phyloP scores from a whole-genome alignment of 1,140 invertebrate species.

The Caenorhabditis remanei region DNA sequence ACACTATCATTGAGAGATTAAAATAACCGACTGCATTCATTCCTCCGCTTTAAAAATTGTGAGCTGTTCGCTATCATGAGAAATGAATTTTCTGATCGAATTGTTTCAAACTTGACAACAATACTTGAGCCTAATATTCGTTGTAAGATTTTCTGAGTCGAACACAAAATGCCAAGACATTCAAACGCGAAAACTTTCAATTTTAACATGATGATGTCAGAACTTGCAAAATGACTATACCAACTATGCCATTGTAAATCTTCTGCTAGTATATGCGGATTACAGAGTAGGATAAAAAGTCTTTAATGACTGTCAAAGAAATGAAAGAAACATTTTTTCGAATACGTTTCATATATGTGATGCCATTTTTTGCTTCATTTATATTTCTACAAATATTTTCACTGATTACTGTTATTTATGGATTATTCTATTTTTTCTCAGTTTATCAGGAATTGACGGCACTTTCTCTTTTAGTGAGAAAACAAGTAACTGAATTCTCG shows the following conservation, averaged over 20 bases:
- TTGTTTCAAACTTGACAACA: too few species aligned
- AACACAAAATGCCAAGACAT: too few species aligned
- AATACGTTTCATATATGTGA: background rate
- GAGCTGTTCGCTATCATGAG: background rate
- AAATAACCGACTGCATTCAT: too few species aligned
- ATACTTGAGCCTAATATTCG: too few species aligned
- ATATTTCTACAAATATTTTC: background rate
- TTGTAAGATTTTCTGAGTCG: too few species aligned
- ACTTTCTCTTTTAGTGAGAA: background rate
- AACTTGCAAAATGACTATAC: conserved; percentile 3
- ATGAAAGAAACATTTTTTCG: background rate
- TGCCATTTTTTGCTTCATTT: background rate
- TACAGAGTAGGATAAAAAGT: background rate
- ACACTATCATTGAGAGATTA: too few species aligned
- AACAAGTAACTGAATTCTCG: conserved; percentile 13
- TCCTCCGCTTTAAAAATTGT: background rate
- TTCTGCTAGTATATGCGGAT: conserved; percentile 23
- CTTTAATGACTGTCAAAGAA: background rate
- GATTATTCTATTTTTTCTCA: background rate
- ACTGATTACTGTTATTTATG: background rate
- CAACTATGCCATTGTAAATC: conserved; percentile 8
- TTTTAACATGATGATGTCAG: background rate
- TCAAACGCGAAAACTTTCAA: background rate
- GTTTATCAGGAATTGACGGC: conserved; percentile 8
- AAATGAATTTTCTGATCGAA: too few species aligned